Base-by-base conservation (phyloP, 1,140 invertebrate species). In the Bombus consobrinus region DNA sequence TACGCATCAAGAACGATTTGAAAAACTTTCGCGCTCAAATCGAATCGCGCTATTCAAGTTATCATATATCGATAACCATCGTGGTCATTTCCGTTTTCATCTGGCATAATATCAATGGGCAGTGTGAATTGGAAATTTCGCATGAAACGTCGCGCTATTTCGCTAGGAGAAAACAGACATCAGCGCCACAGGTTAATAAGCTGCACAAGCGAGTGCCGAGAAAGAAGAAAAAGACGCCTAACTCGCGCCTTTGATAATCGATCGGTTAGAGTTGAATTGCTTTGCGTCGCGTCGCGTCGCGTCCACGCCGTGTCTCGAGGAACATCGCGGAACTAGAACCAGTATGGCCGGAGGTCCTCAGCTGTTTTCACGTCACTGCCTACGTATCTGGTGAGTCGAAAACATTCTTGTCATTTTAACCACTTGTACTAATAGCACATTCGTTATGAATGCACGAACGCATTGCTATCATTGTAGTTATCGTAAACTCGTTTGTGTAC, bases 271-370 rank as follows among this genome's bases (percentile, higher is more conserved):
- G 59, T 79, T 69, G 68, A 81, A 76, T 76, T 77, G 82, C 62
- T 69, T 90, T 66, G 84, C 84, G 83, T 90, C 80, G 87, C 79
- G 80, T 89, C 80, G 83, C 86, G 87, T 77, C 81, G 84, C 73
- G 86, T 86, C 77, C 64, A 80, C 84, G 34, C 76, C 13, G 62
- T 57, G 86, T 84, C 68, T 71, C 76, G 64, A 88, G 92, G 88
- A 93, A 92, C 88, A 68, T 74, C 37, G 57, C 77, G 91, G 88
- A 91, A 89, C 32, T 37, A 47, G 89, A 89, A 90, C 71, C 89
- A 94, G 92, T 95, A 94, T 95, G 94, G 94, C 92, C 89, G 90
- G 87, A 82, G 62, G 86, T 88, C 83, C 92, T 92, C 93, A 94
- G 94, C 93, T 95, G 94, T 94, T 94, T 94, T 92, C 86, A 92